Conservation (phyloP, 2,797 vertebrate species). For the Hylomyscus alleni region DNA sequence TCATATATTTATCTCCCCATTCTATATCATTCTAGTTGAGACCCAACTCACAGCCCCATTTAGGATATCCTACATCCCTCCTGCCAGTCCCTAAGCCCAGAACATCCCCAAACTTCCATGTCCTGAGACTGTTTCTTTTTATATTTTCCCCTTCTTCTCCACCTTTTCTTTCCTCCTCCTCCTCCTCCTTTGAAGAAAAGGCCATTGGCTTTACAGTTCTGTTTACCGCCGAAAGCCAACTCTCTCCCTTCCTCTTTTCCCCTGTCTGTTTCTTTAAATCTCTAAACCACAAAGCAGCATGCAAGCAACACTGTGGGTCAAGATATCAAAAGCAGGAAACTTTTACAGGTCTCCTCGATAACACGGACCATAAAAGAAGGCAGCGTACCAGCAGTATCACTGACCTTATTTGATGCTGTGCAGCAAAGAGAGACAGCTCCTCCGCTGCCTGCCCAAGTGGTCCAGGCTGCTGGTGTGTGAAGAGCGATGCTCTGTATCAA, state of each 20-base stretch:
- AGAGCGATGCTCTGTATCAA: background rate
- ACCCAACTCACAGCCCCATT: background rate
- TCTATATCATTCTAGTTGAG: background rate
- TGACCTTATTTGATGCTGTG: slow-evolving; percentile 84
- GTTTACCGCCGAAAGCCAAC: slow-evolving; percentile 85
- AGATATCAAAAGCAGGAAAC: slow-evolving; percentile 84
- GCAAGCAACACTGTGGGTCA: slow-evolving; percentile 82
- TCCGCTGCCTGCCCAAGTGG: background rate
- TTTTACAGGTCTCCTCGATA: slow-evolving; percentile 81
- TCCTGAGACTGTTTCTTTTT: background rate
- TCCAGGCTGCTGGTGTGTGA: background rate
- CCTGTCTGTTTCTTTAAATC: slow-evolving; percentile 81
- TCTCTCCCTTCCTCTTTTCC: slow-evolving; percentile 68
- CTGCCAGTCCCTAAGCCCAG: background rate
- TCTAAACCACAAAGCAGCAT: slow-evolving; percentile 83
- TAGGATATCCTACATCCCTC: background rate
- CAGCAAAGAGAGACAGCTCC: slow-evolving; percentile 70
- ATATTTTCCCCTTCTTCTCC: background rate
- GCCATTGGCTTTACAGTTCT: slow-evolving; percentile 73
- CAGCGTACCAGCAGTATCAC: slow-evolving; percentile 69
- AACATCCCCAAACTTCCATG: background rate
- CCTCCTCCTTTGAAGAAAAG: background rate
- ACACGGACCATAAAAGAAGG: slow-evolving; percentile 73
- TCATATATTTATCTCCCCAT: background rate
- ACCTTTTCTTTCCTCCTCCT: background rate